Conservation (phyloP, 2,888 invertebrate species). For the Sinohyriopsis cumingii region DNA sequence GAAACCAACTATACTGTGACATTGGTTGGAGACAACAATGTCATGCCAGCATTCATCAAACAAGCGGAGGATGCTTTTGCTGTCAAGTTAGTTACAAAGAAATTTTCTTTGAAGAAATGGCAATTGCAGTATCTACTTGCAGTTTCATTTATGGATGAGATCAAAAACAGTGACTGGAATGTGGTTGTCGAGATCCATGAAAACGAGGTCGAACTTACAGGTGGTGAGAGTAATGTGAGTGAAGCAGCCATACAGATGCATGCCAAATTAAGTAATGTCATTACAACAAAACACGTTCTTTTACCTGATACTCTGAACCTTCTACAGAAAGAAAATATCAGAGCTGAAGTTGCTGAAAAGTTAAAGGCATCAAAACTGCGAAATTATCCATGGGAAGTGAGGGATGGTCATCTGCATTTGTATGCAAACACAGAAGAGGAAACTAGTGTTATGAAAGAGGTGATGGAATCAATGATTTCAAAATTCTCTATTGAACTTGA, state of each 20-base stretch:
- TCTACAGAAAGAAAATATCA: conserved; percentile 4
- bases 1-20: neutral
- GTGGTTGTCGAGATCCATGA: too few species aligned
- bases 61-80: too few species aligned
- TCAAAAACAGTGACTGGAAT: too few species aligned
- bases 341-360: conserved; percentile 4
- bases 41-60: too few species aligned
- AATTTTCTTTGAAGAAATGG: too few species aligned
- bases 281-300: conserved; percentile 8
- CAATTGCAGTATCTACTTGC: too few species aligned
- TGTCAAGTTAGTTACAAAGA: too few species aligned
- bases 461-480: conserved; percentile 11
- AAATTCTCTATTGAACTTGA: conserved; percentile 19
- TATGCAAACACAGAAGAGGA: conserved; percentile 15
- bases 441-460: conserved; percentile 13
- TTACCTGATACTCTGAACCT: conserved; percentile 12
- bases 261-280: conserved; percentile 6
- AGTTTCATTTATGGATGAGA: too few species aligned
- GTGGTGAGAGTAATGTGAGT: conserved; percentile 7
- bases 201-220: conserved; percentile 10
- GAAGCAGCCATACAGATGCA: conserved; percentile 8
- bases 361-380: conserved; percentile 15
- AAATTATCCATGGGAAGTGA: conserved; percentile 14
- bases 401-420: conserved; percentile 6
- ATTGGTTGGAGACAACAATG: too few species aligned